A percentile compares a stretch with the other conserved stretches of the same genome.
Conservation (phyloP, 64 coral and sea anemone species). For the Stichodactyla helianthus region DNA sequence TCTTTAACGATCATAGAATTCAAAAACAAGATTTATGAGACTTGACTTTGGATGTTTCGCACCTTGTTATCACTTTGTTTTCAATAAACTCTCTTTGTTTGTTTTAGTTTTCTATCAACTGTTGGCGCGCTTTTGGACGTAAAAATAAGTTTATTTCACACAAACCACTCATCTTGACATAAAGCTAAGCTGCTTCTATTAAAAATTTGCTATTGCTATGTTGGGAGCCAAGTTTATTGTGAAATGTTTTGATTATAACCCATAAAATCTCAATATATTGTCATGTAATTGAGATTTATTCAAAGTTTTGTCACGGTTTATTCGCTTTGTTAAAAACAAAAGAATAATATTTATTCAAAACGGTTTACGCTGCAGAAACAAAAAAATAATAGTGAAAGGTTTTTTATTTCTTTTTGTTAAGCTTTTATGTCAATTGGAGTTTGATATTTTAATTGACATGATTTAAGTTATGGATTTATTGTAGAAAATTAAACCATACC, state of each 20-base stretch:
- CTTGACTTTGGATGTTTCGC: not conserved
- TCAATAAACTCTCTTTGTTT: not conserved
- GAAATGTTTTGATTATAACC: not conserved
- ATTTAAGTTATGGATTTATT: not conserved
- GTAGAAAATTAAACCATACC: not conserved
- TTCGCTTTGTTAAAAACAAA: not conserved
- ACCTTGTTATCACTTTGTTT: not conserved
- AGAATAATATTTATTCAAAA: not conserved
- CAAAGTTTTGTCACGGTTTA: not conserved
- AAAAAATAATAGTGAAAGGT: not conserved
- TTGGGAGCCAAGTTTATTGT: not conserved
- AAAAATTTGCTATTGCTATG: not conserved
- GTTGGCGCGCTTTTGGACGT: not conserved
- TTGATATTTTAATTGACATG: too few relatives aligned
- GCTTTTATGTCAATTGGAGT: too few relatives aligned
- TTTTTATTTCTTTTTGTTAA: not conserved
- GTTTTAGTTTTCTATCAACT: not conserved
- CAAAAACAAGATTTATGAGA: not conserved
- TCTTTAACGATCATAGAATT: not conserved
- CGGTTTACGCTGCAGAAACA: not conserved
- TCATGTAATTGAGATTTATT: not conserved
- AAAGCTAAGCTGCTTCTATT: not conserved
- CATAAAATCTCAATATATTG: slow-evolving; percentile 5
- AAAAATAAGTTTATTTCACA: not conserved
- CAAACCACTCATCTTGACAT: not conserved